Percentiles rank a stretch among this genome's conserved stretches.
Evolutionary conservation across 2,888 invertebrate genomes (phyloP).

Genomic region (Mesoligia furuncula): DNA sequence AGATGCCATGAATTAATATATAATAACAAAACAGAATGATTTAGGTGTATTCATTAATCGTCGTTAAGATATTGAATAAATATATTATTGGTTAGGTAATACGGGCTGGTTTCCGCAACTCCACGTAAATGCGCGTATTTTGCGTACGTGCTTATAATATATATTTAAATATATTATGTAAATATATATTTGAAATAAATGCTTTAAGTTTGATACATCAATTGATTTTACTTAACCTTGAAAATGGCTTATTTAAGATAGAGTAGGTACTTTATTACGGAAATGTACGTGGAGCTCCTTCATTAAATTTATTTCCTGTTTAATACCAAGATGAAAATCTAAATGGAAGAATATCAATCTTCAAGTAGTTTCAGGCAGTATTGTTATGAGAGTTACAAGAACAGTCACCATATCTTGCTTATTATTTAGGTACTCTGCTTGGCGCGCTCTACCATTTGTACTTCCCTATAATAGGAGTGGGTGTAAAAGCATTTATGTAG

Average conservation of each 20-base stretch:
- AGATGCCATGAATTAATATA: background rate
- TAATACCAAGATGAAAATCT: background rate
- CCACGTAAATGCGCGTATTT: no score
- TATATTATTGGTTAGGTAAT: no score
- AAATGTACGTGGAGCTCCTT: background rate
- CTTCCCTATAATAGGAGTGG: background rate
- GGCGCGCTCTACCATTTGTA: background rate
- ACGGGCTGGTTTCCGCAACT: no score
- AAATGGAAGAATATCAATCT: background rate
- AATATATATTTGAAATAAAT: background rate
- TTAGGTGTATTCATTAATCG: constrained; percentile 5
- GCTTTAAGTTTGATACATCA: background rate
- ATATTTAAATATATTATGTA: no score
- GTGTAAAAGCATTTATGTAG: background rate
- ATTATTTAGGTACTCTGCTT: background rate
- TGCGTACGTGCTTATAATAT: no score
- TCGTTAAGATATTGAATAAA: background rate
- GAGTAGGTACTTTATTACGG: constrained; percentile 12
- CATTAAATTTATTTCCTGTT: constrained; percentile 4
- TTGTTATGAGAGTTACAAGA: background rate
- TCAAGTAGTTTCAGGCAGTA: background rate
- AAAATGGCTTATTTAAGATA: background rate
- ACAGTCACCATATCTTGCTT: background rate
- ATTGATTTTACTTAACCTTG: constrained; percentile 13
- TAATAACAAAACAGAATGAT: background rate